Evolutionary conservation across 1,140 invertebrate species (phyloP), one percentile per base, ranked within the genome.

Genomic region (Bombus huntii): DNA sequence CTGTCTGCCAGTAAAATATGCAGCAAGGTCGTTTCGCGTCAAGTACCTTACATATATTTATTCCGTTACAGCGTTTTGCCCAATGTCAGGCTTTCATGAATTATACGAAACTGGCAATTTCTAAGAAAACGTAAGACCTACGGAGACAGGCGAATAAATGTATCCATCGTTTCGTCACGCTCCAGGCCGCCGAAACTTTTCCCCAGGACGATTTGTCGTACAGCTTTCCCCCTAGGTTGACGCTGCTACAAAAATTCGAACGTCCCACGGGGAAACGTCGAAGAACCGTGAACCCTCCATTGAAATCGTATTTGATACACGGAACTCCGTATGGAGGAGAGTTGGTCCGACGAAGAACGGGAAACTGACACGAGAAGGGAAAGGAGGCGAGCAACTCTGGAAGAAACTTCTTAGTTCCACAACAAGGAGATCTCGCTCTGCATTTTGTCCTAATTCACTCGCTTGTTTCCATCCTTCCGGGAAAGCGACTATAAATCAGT

Each of bases 401-500:
- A 62, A 62, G 28, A 62, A 62, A 62, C 28, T 62, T 62, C 59
- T 62, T n/a, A 62, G 59, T n/a, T n/a, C 28, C 12, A 9, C 59
- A 59, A 25, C 34, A 13, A 37, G 22, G 59, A 65, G n/a, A 66
- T 44, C 37, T 66, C 31, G n/a, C 15, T 2, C 15, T 31, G 28
- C 34, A 44, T 31, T 66, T 37, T 62, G 59, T 68, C 73, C 76
- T 76, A 83, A 83, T 76, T 53, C 73, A 8, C 62, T 57, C 62
- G 9, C 28, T 66, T n/a, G 44, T 25, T 75, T 31, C 44, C 42
- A 10, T 18, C 25, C 10, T 18, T 53, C 28, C 22, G 6, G 37
- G 18, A 2, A 18, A 10, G 10, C 25, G 73, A 53, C 53, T 77
- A 83, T 83, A 83, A 83, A 77, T 83, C 81, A 83, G 34, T 28